Base-by-base conservation (phyloP, 2,113 vertebrate genomes). In the Dromaius novaehollandiae region DNA sequence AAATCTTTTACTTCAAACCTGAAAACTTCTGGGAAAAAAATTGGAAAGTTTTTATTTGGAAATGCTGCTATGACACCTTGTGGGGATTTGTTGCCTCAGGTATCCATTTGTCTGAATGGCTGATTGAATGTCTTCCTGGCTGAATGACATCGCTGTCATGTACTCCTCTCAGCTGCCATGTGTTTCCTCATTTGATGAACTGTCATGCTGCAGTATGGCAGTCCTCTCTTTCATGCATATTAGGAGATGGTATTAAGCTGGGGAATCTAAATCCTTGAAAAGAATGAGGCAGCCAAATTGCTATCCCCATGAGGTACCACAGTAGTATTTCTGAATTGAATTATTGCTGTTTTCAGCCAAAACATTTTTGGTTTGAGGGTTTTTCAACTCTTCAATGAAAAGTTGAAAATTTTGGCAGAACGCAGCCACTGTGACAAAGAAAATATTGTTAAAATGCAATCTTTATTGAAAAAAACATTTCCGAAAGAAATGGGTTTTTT, bases 71-170 rank as follows among this genome's bases (percentile, higher is more conserved):
- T 78, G 80, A 81, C 32, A 90, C 64, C 66, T 92, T 83, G 73
- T 84, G 90, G 80, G 90, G 46, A 60, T 82, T 71, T 38, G 8
- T 36, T 88, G 25, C 32, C 73, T 81, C 46, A 79, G 87, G 66
- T 87, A 40, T 19, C 36, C 17, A 13, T 61, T 48, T 15, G 16
- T 44, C 38, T 40, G n/a, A 79, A 34, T 7, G n/a, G 17, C 34
- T 6, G 3, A 28, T 69, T 44, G 34, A 88, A 50, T 63, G 51
- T 38, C 5, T 65, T 88, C 68, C 58, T 44, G 78, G 26, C 3
- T 36, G 69, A 22, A 40, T 32, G 85, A 44, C 22, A 16, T 8
- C 0, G n/a, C 36, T 69, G 28, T 0, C 5, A 0, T 26, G 11
- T 26, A 34, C 38, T 65, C 25, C 21, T 83, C 51, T 32, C 32